Evolutionary conservation across 1,140 invertebrate genomes (phyloP).

Genomic region (Cherax destructor): DNA sequence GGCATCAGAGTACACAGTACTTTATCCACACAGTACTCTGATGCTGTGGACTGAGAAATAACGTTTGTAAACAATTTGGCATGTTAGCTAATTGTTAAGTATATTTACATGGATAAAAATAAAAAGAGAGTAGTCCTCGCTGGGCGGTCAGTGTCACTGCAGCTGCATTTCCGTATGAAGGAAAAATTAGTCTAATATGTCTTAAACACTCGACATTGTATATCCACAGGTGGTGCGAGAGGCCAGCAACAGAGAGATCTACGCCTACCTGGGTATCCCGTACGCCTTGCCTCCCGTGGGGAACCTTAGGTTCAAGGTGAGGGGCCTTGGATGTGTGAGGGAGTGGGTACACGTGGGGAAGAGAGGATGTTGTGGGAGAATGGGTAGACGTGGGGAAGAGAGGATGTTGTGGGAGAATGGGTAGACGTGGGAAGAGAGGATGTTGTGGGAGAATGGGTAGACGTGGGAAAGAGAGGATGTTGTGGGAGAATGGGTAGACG

Average conservation of each 20-base stretch:
- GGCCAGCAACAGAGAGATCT: slow-evolving; percentile 86
- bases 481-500: background rate
- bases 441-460: background rate
- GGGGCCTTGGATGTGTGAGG: background rate
- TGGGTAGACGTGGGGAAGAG: background rate
- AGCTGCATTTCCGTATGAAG: too few species aligned
- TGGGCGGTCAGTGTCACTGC: too few species aligned
- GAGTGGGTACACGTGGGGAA: background rate
- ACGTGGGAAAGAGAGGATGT: background rate
- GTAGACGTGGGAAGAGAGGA: too few species aligned
- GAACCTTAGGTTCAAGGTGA: slow-evolving; percentile 85
- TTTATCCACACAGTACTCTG: too few species aligned
- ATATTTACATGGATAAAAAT: too few species aligned
- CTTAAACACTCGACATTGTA: too few species aligned
- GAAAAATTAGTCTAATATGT: too few species aligned
- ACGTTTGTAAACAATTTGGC: too few species aligned
- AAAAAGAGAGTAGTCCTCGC: too few species aligned
- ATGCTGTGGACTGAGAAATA: too few species aligned
- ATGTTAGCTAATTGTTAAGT: too few species aligned
- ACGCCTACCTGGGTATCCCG: slow-evolving; percentile 93
- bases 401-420: background rate
- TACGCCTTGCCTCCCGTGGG: slow-evolving; percentile 94
- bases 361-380: slow-evolving; percentile 1
- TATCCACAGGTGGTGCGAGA: slow-evolving; percentile 13
- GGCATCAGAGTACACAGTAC: too few species aligned